Base-by-base conservation (phyloP, 2,797 vertebrate genomes). In the Sandelia bainsii region DNA sequence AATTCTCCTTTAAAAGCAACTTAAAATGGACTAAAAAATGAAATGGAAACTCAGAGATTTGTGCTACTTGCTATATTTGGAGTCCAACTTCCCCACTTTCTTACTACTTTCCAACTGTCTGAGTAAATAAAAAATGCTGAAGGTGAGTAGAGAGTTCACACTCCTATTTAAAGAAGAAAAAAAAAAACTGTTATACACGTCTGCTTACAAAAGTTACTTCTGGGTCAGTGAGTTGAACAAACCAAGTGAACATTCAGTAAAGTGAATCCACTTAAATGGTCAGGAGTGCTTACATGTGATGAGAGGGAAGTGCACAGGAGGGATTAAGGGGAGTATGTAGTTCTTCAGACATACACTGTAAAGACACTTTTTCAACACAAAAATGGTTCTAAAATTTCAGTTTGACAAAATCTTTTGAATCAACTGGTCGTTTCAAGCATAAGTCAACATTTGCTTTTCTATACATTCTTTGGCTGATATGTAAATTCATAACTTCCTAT, bases 211-310 rank as follows among this genome's bases (percentile, higher is more conserved):
- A 84, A 57, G 65, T 87, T 82, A 83, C 49, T 82, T 83, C 57
- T 85, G 71, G 79, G 64, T 84, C 78, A 67, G 81, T 56, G 76
- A 87, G 56, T 69, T 79, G 65, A 86, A 79, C 78, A 91, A 87
- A 89, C 75, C 75, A 78, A 82, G 80, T 71, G 75, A 86, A 79
- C 70, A 86, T 69, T 80, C 66, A 51, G 75, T 69, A 73, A 75
- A 81, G 74, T 61, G 68, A 80, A 78, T 84, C 69, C 77, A 84
- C 66, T 88, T 81, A 78, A 71, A 88, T 77, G 67, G 84, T 86
- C 83, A 90, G 75, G 76, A 85, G 56, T 69, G 82, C 64, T 89
- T 75, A 79, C 73, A 60, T 57, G 77, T 86, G 86, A 90, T 79
- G 80, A 49, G 75, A 79, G 58, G 45, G 46, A 80, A 73, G 61